A percentile compares a stretch with the other conserved stretches of the same genome.
Conservation (phyloP, 2,888 invertebrate genomes). For the Cataglyphis albicans region DNA sequence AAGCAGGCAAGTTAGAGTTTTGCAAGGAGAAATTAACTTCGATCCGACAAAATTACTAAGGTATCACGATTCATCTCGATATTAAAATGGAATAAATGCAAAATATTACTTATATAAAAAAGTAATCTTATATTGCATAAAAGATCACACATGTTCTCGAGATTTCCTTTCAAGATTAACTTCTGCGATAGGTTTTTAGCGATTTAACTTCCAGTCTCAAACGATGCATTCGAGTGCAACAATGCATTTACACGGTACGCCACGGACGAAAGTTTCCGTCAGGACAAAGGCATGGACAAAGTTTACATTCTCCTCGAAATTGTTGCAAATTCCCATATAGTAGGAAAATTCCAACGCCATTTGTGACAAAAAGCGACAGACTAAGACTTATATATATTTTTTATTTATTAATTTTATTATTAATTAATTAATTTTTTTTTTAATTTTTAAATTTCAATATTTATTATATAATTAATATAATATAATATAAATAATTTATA, state of each 20-base stretch:
- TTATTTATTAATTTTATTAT: no score
- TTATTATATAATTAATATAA: no score
- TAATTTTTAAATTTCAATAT: no score
- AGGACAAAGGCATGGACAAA: neutral
- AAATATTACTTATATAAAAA: neutral
- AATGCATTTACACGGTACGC: conserved; percentile 38
- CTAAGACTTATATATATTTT: no score
- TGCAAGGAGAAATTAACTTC: neutral
- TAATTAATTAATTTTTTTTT: no score
- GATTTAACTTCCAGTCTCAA: conserved; percentile 11
- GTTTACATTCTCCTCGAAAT: neutral
- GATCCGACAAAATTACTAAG: neutral
- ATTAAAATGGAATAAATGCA: neutral
- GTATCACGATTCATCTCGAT: neutral
- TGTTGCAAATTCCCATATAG: conserved; percentile 6
- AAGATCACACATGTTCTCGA: neutral
- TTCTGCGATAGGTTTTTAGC: neutral
- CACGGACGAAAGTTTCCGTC: conserved; percentile 10
- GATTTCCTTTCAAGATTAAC: conserved; percentile 1
- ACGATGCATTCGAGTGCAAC: conserved; percentile 25
- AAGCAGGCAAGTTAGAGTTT: neutral
- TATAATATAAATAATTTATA: no score
- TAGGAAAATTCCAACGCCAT: neutral
- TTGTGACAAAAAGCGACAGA: neutral
- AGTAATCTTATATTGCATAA: neutral